Evolutionary conservation across 2,888 invertebrate genomes (phyloP).

Genomic region (Blomia tropicalis): DNA sequence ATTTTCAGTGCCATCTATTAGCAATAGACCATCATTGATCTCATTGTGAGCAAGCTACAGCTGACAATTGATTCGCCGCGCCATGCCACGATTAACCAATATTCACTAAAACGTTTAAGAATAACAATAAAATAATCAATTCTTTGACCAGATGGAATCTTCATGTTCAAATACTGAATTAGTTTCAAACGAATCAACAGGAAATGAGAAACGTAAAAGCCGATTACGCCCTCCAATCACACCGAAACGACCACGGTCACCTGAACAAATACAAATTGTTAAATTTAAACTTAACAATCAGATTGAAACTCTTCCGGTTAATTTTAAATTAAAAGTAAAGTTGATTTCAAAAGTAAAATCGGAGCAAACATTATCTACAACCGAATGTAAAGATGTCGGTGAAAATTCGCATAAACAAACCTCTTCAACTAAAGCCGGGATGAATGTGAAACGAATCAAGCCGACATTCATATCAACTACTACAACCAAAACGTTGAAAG

Average conservation of each 20-base stretch:
- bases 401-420: conserved; percentile 26
- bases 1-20: too few relatives aligned
- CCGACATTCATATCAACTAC: neutral
- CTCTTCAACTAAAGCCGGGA: conserved; percentile 29
- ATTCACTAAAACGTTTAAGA: too few relatives aligned
- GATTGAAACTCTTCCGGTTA: neutral
- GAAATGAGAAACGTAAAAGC: conserved; percentile 6
- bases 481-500: neutral
- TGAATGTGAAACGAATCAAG: conserved; percentile 1
- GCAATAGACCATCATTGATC: too few relatives aligned
- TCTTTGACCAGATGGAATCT: too few relatives aligned
- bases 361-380: neutral
- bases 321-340: neutral
- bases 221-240: neutral
- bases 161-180: too few relatives aligned
- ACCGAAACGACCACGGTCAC: neutral
- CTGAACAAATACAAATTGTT: conserved; percentile 26
- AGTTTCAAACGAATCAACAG: neutral
- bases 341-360: neutral
- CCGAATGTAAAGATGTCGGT: neutral
- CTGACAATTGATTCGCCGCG: too few relatives aligned
- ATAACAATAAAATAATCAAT: too few relatives aligned
- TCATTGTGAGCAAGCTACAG: too few relatives aligned
- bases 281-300: neutral
- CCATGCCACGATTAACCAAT: too few relatives aligned